phyloP scores from a whole-genome alignment of 2,113 vertebrate genomes.

The Anser cygnoides region DNA sequence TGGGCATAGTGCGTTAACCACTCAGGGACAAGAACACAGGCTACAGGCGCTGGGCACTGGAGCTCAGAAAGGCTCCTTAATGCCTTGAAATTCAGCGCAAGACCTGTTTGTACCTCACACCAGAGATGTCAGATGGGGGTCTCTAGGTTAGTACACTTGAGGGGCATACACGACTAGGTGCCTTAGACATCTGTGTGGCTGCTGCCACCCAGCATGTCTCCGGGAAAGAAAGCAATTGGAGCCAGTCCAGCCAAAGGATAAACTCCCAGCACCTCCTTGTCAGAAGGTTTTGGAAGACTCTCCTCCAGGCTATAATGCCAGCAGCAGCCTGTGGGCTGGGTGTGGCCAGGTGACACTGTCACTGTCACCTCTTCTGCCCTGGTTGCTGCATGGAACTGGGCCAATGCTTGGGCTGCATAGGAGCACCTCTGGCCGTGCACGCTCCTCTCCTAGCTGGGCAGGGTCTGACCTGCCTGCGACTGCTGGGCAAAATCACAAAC shows the following conservation, averaged over 20 bases:
- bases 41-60: background rate
- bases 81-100: background rate
- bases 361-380: background rate
- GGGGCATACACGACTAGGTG: background rate
- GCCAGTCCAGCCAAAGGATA: background rate
- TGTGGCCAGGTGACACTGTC: background rate
- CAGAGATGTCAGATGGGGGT: background rate
- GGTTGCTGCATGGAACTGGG: background rate
- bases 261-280: background rate
- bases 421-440: accelerated
- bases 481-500: background rate
- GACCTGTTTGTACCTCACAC: background rate
- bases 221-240: background rate
- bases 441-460: background rate
- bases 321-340: background rate
- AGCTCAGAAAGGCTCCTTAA: background rate
- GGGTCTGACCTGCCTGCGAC: background rate
- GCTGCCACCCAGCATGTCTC: background rate
- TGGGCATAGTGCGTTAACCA: accelerated
- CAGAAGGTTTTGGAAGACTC: background rate
- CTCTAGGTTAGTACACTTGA: background rate
- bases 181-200: background rate
- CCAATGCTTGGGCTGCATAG: background rate
- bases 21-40: background rate
- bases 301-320: background rate